phyloP scores from a whole-genome alignment of 2,113 vertebrate genomes.

The Pachypanchax playfairii region DNA sequence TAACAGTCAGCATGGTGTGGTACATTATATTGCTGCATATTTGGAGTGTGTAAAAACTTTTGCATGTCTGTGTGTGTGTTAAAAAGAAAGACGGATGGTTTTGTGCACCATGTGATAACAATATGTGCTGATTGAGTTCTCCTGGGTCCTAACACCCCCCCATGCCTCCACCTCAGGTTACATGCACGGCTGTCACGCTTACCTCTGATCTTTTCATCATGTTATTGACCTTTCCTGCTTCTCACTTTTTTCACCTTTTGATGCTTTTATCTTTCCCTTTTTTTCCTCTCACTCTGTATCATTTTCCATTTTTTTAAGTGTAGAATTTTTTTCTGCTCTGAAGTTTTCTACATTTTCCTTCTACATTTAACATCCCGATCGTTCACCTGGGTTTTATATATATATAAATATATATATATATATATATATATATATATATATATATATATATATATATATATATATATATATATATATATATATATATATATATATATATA shows the following conservation, averaged over 20 bases:
- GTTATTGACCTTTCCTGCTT: neutral
- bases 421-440: too few species aligned
- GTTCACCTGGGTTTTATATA: slow-evolving; percentile 3
- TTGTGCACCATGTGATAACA: slow-evolving; percentile 58
- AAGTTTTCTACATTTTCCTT: too few species aligned
- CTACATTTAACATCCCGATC: neutral
- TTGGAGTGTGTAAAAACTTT: slow-evolving; percentile 12
- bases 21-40: slow-evolving; percentile 17
- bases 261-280: too few species aligned
- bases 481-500: too few species aligned
- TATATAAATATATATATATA: too few species aligned
- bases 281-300: too few species aligned
- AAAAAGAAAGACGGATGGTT: slow-evolving; percentile 6
- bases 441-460: too few species aligned
- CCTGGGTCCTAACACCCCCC: slow-evolving; percentile 55
- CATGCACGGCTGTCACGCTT: slow-evolving; percentile 11
- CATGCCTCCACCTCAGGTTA: slow-evolving; percentile 50
- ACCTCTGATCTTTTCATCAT: neutral
- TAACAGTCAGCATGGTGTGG: neutral
- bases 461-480: too few species aligned
- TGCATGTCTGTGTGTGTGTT: slow-evolving; percentile 1
- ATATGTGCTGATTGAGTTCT: slow-evolving; percentile 69
- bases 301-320: too few species aligned
- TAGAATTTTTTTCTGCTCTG: too few species aligned
- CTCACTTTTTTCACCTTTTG: neutral